Evolutionary conservation across 2,113 vertebrate species (phyloP).

Genomic region (Tenebrosternarchus preto): DNA sequence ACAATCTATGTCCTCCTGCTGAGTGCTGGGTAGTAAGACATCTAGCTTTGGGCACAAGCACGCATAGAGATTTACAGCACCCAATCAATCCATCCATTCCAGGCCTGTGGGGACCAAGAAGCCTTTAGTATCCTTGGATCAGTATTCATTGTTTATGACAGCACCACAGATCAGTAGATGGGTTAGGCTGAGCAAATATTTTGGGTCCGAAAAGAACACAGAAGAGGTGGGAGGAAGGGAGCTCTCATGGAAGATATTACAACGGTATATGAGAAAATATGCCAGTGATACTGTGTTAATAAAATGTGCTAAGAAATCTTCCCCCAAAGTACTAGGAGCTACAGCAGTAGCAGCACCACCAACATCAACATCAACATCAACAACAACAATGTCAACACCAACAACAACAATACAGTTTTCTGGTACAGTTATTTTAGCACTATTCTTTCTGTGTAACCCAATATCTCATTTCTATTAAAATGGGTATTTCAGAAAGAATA

Average conservation of each 20-base stretch:
- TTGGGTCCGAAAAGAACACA: neutral
- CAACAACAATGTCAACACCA: no score
- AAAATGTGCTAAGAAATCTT: constrained; percentile 19
- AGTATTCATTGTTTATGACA: constrained; percentile 26
- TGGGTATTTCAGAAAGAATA: no score
- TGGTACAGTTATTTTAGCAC: no score
- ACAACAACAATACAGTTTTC: no score
- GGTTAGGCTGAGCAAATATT: neutral
- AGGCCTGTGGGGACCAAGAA: neutral
- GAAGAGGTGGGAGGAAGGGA: neutral
- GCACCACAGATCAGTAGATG: neutral
- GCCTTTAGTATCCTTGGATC: constrained; percentile 15
- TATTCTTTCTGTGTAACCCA: no score
- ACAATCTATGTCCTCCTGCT: constrained; percentile 14
- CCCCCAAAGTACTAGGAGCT: neutral
- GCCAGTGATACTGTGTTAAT: constrained; percentile 24
- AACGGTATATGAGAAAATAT: constrained; percentile 14
- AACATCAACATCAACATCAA: no score
- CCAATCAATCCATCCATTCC: constrained; percentile 14
- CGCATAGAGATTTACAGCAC: constrained; percentile 33
- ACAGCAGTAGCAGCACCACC: no score
- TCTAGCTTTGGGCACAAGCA: constrained; percentile 27
- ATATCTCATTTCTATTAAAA: no score
- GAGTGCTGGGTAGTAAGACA: constrained; percentile 29
- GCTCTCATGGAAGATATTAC: constrained; percentile 2